Base-by-base conservation (phyloP, 2,113 vertebrate species). In the Macroglossus sobrinus region DNA sequence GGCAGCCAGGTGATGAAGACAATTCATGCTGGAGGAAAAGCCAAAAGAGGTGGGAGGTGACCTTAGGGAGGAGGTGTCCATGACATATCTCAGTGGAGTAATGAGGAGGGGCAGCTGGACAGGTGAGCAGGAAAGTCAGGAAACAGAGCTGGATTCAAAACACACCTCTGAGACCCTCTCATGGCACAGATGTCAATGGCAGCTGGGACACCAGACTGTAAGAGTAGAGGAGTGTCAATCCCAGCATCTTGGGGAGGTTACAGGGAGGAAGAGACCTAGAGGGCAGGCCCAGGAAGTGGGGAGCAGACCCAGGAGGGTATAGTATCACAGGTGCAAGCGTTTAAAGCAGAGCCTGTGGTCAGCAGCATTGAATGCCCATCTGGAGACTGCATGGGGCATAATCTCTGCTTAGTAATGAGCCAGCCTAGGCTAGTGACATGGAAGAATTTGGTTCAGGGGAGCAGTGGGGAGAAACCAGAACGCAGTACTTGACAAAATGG, bases 41-140 rank as follows among this genome's bases (percentile, higher is more conserved):
- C 1, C 4, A 0, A 5, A 1, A 3, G 45, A 13, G n/a, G 53
- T 4, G 14, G 0, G 13, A 91, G 45, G 38, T 0, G 15, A 16
- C 1, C 2, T 40, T 16, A 43, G 22, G 13, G 47, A 30, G 8
- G 12, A 28, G 50, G 16, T 13, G 24, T 66, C 33, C 1, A 4
- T 0, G 43, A 53, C 7, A 19, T 24, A 12, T 2, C 22, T 4
- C 43, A 43, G 45, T 53, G n/a, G 38, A 30, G 47, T 13, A 12
- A 63, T 3, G 7, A 4, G 4, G 47, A 50, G 53, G 47, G 28
- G 21, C 24, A 38, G 16, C 13, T 55, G 50, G n/a, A 47, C 1
- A 16, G 30, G 18, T 50, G 66, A 45, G 33, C 30, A 26, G 3
- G 28, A 40, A 35, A 12, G 21, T 76, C 28, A 74, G 91, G 55